Evolutionary conservation across 2,888 invertebrate species (phyloP).

Genomic region (Drosophila melanosoma): DNA sequence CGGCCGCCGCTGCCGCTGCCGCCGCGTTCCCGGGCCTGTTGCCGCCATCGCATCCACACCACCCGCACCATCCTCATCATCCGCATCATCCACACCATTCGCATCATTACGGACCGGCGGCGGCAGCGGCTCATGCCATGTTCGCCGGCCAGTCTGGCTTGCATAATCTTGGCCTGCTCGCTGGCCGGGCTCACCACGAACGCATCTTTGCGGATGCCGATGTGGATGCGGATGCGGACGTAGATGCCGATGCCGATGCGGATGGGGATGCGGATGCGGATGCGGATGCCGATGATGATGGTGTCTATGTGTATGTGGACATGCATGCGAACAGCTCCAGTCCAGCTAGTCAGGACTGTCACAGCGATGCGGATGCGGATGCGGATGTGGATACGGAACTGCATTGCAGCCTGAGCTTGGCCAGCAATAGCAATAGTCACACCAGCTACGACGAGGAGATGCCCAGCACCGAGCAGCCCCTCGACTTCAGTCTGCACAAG

Average conservation of each 20-base stretch:
- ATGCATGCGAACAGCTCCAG: constrained; percentile 75
- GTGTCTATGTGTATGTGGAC: constrained; percentile 74
- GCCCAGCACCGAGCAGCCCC: constrained; percentile 76
- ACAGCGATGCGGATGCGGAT: constrained; percentile 71
- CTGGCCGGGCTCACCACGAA: constrained; percentile 68
- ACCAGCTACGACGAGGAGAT: constrained; percentile 55
- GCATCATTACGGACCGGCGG: constrained; percentile 56
- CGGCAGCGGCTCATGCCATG: constrained; percentile 63
- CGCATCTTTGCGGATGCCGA: constrained; percentile 39
- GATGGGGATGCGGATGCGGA: constrained; percentile 76
- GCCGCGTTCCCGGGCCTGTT: constrained; percentile 87
- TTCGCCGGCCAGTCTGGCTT: constrained; percentile 64
- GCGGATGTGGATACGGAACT: constrained; percentile 63
- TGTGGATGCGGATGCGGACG: constrained; percentile 63
- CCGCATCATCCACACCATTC: constrained; percentile 40
- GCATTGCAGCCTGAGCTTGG: constrained; percentile 63
- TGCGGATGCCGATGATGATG: constrained; percentile 75
- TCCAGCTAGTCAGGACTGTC: constrained; percentile 79
- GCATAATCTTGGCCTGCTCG: constrained; percentile 58
- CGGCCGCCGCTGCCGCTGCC: constrained; percentile 86
- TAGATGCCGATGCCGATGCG: constrained; percentile 47
- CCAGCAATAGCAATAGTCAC: constrained; percentile 52
- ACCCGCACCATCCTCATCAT: constrained; percentile 40
- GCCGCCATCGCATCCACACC: constrained; percentile 58
- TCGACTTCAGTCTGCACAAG: constrained; percentile 83